Conservation (phyloP, 2,888 invertebrate species). For the Cynaeus angustus region DNA sequence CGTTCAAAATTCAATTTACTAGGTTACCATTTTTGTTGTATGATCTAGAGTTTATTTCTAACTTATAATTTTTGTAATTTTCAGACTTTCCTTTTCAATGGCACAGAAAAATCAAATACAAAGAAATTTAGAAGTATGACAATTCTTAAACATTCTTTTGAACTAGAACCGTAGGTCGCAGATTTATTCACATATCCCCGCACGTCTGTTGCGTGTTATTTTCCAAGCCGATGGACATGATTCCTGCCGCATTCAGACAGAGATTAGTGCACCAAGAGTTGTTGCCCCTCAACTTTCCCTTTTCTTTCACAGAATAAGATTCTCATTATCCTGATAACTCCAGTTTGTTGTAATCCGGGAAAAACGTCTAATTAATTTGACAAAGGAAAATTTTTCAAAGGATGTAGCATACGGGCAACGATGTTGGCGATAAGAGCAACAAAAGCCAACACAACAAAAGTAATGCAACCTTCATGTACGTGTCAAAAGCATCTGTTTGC, state of each 20-base stretch:
- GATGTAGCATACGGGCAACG: constrained; percentile 13
- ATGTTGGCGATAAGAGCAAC: constrained; percentile 38
- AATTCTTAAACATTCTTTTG: no score
- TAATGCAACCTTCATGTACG: constrained; percentile 56
- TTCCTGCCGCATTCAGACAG: constrained; percentile 69
- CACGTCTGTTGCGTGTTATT: constrained; percentile 73
- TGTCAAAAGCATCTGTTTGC: constrained; percentile 60
- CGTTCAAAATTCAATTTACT: constrained; percentile 13
- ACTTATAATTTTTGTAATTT: no score
- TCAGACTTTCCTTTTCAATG: no score
- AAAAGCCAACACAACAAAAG: constrained; percentile 48
- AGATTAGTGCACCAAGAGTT: constrained; percentile 68
- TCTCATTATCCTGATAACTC: constrained; percentile 29
- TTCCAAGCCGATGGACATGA: constrained; percentile 77
- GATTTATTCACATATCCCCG: constrained; percentile 24
- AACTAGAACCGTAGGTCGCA: constrained; percentile 52
- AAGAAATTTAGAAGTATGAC: no score
- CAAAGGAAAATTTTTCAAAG: not conserved
- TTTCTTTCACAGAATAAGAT: constrained; percentile 27
- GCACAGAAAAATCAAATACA: no score
- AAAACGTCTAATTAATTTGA: constrained; percentile 25
- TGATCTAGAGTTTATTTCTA: no score
- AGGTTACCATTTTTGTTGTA: no score
- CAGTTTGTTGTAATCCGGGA: constrained; percentile 2
- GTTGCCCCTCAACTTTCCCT: constrained; percentile 65